Evolutionary conservation across 1,140 invertebrate genomes (phyloP).

Genomic region (Drosophila equinoxialis): DNA sequence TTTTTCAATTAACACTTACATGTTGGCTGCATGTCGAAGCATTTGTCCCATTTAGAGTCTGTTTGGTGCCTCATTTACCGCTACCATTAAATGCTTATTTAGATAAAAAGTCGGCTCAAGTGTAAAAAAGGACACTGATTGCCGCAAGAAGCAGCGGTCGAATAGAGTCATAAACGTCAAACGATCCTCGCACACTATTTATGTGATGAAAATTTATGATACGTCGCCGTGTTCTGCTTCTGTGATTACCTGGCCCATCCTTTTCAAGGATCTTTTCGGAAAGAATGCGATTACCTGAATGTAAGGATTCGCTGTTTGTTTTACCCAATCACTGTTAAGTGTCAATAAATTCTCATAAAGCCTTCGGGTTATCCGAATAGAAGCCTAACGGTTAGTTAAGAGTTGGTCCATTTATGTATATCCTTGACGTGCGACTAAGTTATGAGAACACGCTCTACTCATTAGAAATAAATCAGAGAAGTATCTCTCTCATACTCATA

Average conservation of each 20-base stretch:
- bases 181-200: constrained; percentile 56
- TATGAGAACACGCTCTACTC: constrained; percentile 38
- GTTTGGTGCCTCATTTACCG: constrained; percentile 64
- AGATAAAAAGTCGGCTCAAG: constrained; percentile 53
- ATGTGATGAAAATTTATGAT: constrained; percentile 81
- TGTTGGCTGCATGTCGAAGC: neutral
- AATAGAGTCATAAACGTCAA: constrained; percentile 79
- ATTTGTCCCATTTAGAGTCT: constrained; percentile 28
- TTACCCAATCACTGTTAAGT: constrained; percentile 56
- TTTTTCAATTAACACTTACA: constrained; percentile 47
- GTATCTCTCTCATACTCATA: neutral
- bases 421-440: constrained; percentile 57
- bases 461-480: neutral
- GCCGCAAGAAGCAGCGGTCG: constrained; percentile 20
- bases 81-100: constrained; percentile 77
- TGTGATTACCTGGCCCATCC: constrained; percentile 34
- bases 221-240: constrained; percentile 22
- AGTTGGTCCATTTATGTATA: neutral
- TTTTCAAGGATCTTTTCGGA: constrained; percentile 4
- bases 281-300: constrained; percentile 20
- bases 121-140: constrained; percentile 56
- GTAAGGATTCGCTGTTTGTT: constrained; percentile 27
- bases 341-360: constrained; percentile 74
- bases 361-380: constrained; percentile 41
- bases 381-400: constrained; percentile 28